phyloP scores from a whole-genome alignment of 2,888 invertebrate genomes.

The Gortyna flavago region DNA sequence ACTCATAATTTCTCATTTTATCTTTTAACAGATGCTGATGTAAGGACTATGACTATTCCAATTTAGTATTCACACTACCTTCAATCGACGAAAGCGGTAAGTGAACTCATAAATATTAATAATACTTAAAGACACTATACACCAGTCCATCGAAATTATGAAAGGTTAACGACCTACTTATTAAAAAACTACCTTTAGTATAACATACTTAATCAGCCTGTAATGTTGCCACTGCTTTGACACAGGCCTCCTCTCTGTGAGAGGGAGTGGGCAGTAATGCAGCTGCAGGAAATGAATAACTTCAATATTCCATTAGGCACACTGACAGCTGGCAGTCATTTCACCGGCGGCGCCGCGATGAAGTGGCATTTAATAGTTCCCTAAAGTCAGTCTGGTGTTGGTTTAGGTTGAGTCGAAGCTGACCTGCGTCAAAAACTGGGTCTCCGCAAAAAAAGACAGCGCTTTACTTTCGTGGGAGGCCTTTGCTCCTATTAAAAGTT shows the following conservation, averaged over 20 bases:
- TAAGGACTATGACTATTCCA: constrained; percentile 27
- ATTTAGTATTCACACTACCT: constrained; percentile 1
- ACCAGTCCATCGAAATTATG: neutral
- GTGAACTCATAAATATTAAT: constrained; percentile 8
- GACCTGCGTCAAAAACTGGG: constrained; percentile 39
- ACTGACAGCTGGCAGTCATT: neutral
- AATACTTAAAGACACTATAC: neutral
- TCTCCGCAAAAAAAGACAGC: constrained; percentile 27
- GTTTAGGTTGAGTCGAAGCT: constrained; percentile 5
- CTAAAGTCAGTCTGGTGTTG: constrained; percentile 8
- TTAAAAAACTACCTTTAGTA: neutral
- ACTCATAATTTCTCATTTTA: constrained; percentile 6
- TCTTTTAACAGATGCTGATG: constrained; percentile 34
- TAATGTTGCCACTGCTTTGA: neutral
- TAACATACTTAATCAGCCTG: neutral
- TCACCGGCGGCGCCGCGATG: neutral
- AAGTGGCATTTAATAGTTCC: neutral
- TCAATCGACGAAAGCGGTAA: constrained; percentile 26
- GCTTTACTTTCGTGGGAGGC: neutral
- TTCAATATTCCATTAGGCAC: neutral
- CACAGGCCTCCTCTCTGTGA: neutral
- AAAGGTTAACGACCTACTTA: neutral
- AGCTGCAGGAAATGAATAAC: neutral
- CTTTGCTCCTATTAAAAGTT: neutral
- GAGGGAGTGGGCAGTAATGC: neutral